A percentile compares a stretch with the other conserved stretches of the same genome.
phyloP scores from a whole-genome alignment of 1,140 invertebrate genomes.

The Paralvinella palmiformis region DNA sequence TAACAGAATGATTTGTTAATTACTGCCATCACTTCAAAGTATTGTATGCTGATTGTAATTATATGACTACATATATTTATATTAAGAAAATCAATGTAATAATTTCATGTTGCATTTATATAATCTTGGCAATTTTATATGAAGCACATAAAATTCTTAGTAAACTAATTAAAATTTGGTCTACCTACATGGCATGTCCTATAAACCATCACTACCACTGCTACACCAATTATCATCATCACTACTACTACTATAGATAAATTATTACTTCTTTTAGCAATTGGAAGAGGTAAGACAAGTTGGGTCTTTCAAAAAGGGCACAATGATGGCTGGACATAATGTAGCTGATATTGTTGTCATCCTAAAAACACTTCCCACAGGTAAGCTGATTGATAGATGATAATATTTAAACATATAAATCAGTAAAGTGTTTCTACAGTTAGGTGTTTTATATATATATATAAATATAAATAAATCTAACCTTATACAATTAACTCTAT shows the following conservation, averaged over 20 bases:
- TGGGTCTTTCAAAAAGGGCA: constrained; percentile 96
- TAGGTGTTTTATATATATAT: too few relatives aligned
- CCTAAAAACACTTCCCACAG: constrained; percentile 93
- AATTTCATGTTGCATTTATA: background rate
- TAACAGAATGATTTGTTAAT: background rate
- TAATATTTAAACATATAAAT: too few relatives aligned
- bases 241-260: too few relatives aligned
- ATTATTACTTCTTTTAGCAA: too few relatives aligned
- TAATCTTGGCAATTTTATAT: background rate
- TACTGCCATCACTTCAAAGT: background rate
- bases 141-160: background rate
- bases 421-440: too few relatives aligned
- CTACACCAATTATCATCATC: too few relatives aligned
- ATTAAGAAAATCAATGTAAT: background rate
- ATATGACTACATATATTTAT: background rate
- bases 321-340: constrained; percentile 91
- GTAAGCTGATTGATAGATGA: constrained; percentile 42
- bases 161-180: background rate
- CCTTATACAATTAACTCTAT: too few relatives aligned
- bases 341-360: constrained; percentile 96
- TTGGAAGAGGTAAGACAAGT: constrained; percentile 92
- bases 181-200: background rate
- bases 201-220: background rate
- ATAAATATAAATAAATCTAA: too few relatives aligned
- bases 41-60: background rate